These are phyloP conservation scores for Vidua macroura DNA, from an alignment of 2,113 vertebrate genomes.

Conservation along the genomic window DNA sequence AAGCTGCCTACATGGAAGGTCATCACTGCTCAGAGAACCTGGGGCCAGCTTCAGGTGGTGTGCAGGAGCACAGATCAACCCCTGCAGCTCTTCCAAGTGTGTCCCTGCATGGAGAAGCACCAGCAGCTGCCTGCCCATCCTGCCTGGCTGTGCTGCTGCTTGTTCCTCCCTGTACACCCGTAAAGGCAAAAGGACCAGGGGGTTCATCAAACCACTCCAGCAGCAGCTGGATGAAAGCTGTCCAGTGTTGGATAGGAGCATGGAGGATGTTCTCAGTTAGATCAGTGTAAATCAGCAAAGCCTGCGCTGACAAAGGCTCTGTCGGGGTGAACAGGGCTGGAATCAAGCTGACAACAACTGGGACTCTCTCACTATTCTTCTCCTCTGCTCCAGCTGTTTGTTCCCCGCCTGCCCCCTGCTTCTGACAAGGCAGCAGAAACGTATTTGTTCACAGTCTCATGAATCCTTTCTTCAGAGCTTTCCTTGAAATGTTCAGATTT, in stretches of 20 bases:
- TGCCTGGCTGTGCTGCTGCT: background rate
- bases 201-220: background rate
- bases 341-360: constrained; percentile 15
- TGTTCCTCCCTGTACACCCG: accelerated
- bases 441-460: background rate
- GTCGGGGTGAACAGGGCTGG: background rate
- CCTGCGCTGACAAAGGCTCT: background rate
- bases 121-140: background rate
- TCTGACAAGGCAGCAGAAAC: background rate
- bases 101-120: background rate
- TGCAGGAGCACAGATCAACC: background rate
- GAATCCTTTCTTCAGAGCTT: background rate
- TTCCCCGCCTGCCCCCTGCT: background rate
- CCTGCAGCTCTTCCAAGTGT: background rate
- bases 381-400: background rate
- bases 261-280: background rate
- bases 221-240: background rate
- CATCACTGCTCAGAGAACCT: background rate
- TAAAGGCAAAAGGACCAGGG: background rate
- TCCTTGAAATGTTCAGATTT: constrained; percentile 1
- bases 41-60: background rate
- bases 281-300: background rate
- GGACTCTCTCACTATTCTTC: background rate
- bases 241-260: background rate
- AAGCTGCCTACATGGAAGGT: background rate